phyloP scores from a whole-genome alignment of 2,113 vertebrate genomes.

The Albula goreensis region DNA sequence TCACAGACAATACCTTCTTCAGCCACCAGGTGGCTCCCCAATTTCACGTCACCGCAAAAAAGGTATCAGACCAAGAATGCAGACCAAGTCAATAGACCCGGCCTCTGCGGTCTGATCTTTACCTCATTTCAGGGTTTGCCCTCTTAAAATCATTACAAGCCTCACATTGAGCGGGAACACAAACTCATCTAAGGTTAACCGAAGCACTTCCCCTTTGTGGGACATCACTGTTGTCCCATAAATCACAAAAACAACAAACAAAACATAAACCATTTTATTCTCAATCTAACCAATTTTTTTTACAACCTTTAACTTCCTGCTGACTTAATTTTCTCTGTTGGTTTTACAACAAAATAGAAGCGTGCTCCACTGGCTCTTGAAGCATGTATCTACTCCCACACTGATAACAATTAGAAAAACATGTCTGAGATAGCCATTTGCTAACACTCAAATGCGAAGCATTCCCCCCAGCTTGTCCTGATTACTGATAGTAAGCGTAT shows the following conservation, averaged over 20 bases:
- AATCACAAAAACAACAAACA: neutral
- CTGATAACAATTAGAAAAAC: conserved; percentile 19
- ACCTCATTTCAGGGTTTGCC: neutral
- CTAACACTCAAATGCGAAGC: conserved; percentile 16
- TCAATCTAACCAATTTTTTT: neutral
- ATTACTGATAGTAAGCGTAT: conserved; percentile 24
- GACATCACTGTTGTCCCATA: neutral
- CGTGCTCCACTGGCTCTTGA: neutral
- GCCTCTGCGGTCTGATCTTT: neutral
- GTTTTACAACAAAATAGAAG: neutral
- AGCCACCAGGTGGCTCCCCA: conserved; percentile 34
- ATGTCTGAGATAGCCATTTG: conserved; percentile 9
- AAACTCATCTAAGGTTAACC: neutral
- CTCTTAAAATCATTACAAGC: neutral
- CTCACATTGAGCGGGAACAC: neutral
- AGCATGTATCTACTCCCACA: neutral
- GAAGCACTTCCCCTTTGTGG: neutral
- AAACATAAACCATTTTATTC: neutral
- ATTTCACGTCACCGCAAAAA: conserved; percentile 16
- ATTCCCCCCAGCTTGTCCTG: conserved; percentile 25
- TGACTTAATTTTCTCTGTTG: neutral
- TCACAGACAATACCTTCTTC: neutral
- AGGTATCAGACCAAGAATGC: neutral
- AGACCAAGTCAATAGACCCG: neutral
- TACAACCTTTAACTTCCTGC: neutral